A percentile compares a stretch with the other conserved stretches of the same genome.
These are phyloP conservation scores for Tachycineta bicolor DNA, from an alignment of 2,113 vertebrate genomes.

Conservation along the genomic window DNA sequence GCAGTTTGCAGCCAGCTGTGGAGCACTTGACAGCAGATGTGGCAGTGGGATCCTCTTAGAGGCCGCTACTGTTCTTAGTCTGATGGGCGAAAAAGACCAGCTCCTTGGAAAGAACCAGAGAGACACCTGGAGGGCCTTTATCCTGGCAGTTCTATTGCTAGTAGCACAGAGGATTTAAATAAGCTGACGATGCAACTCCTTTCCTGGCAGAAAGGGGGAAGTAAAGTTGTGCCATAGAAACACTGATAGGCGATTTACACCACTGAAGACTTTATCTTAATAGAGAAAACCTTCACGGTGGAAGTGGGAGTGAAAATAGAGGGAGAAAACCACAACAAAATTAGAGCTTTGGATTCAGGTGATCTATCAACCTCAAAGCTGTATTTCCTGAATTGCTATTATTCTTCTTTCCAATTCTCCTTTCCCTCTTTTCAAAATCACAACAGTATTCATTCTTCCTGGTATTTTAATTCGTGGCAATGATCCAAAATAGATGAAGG, in stretches of 20 bases:
- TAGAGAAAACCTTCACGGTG: not conserved
- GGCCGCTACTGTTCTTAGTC: not conserved
- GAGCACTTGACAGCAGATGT: not conserved
- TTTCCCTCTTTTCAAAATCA: not conserved
- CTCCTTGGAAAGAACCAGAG: not conserved
- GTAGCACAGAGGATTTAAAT: not conserved
- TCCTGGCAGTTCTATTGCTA: not conserved
- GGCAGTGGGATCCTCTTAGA: not conserved
- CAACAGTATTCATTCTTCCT: not conserved
- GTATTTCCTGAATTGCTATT: not conserved
- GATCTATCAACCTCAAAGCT: not conserved
- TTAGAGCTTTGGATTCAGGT: not conserved
- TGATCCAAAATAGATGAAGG: not conserved
- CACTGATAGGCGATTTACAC: not conserved
- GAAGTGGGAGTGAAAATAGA: not conserved
- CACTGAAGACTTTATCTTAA: not conserved
- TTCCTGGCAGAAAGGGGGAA: not conserved
- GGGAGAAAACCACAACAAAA: not conserved
- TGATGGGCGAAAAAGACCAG: not conserved
- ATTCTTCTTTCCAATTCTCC: not conserved
- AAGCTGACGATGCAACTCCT: not conserved
- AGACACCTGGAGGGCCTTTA: not conserved
- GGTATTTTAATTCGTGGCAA: not conserved
- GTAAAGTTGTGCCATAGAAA: not conserved
- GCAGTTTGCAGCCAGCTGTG: not conserved